A percentile compares a stretch with the other conserved stretches of the same genome.
Evolutionary conservation across 2,113 vertebrate genomes (phyloP).

Genomic region (Atherinomorus stipes): DNA sequence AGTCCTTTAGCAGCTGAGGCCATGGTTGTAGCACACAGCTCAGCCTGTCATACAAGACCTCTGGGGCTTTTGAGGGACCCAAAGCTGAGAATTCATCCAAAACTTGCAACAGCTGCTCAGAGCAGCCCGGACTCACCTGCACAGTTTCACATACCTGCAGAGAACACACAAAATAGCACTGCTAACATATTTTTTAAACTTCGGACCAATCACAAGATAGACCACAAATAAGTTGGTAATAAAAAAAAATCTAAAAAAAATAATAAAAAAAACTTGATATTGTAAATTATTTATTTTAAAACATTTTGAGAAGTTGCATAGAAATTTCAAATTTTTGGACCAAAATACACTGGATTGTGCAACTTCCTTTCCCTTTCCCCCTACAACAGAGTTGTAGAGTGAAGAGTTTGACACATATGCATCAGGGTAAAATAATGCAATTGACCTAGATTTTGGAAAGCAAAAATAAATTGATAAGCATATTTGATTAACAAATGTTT

Average conservation of each 20-base stretch:
- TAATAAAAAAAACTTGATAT: neutral
- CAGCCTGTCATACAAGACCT: conserved; percentile 84
- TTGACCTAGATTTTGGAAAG: neutral
- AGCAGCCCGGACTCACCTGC: conserved; percentile 80
- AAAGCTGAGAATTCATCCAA: conserved; percentile 85
- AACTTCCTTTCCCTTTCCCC: too few species aligned
- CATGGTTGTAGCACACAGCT: conserved; percentile 82
- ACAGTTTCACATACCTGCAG: conserved; percentile 88
- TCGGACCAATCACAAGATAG: neutral
- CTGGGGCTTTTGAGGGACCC: conserved; percentile 66
- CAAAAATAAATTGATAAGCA: neutral
- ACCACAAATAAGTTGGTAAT: too few species aligned
- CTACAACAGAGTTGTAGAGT: too few species aligned
- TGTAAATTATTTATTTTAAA: too few species aligned
- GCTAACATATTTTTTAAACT: neutral
- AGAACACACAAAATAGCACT: neutral
- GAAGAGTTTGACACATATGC: too few species aligned
- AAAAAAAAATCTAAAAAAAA: too few species aligned
- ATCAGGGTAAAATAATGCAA: neutral
- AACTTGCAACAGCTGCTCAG: conserved; percentile 86
- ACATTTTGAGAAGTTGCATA: neutral
- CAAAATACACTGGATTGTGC: too few species aligned
- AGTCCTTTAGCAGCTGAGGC: conserved; percentile 91
- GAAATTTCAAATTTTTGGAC: neutral
- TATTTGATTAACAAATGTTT: too few species aligned